Conservation (phyloP, 2,888 invertebrate species). For the Melolontha melolontha region DNA sequence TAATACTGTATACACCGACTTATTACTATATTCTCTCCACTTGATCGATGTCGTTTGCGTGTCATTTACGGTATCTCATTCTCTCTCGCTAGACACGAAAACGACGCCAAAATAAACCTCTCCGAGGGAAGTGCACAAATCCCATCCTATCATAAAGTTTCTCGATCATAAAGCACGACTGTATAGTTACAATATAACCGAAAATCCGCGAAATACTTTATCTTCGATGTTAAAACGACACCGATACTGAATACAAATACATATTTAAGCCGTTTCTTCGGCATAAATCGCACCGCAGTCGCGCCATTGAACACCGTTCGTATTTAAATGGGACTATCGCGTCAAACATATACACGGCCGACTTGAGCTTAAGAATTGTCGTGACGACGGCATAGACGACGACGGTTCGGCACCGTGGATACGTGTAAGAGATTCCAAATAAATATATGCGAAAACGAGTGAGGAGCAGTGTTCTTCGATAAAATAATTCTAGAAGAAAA, state of each 20-base stretch:
- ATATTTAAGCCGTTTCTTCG: conserved; percentile 58
- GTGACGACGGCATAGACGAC: conserved; percentile 36
- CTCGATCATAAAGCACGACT: conserved; percentile 58
- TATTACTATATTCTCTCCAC: conserved; percentile 12
- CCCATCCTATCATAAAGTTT: conserved; percentile 55
- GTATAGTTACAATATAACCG: conserved; percentile 50
- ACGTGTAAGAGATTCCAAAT: too few species aligned
- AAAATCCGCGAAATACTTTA: conserved; percentile 58
- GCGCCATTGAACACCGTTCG: conserved; percentile 58
- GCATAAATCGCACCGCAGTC: conserved; percentile 55
- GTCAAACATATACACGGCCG: conserved; percentile 55
- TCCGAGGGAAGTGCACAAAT: conserved; percentile 38
- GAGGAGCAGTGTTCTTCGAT: conserved; percentile 4
- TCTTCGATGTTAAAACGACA: conserved; percentile 60
- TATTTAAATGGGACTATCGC: conserved; percentile 61
- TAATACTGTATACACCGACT: not conserved
- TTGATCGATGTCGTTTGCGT: conserved; percentile 7
- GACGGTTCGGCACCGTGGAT: not conserved
- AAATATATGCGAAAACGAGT: not conserved
- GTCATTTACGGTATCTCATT: not conserved
- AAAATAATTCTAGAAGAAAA: not conserved
- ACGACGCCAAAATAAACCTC: conserved; percentile 29
- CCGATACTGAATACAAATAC: conserved; percentile 63
- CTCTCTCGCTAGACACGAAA: not conserved
- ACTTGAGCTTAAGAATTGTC: conserved; percentile 53